phyloP scores from a whole-genome alignment of 2,888 invertebrate genomes.

The Himalopsyche japonica region DNA sequence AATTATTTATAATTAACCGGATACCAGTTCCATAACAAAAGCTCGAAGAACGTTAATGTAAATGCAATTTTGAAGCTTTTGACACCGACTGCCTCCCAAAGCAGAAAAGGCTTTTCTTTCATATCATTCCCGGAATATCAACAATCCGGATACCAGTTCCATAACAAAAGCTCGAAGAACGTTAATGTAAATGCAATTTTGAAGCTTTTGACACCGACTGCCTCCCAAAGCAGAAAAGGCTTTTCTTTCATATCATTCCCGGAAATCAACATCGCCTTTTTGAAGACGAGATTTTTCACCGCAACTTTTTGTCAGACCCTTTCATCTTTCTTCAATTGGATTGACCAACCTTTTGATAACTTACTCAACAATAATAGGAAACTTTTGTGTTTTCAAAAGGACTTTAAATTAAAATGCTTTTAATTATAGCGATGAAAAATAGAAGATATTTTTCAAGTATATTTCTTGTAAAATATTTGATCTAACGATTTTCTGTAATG shows the following conservation, averaged over 20 bases:
- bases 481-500: too few relatives aligned
- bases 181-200: constrained; percentile 13
- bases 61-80: constrained; percentile 11
- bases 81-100: not conserved
- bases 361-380: not conserved
- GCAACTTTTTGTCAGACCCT: not conserved
- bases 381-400: too few relatives aligned
- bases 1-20: constrained; percentile 13
- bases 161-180: not conserved
- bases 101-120: not conserved
- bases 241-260: constrained; percentile 5
- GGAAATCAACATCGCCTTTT: constrained; percentile 14
- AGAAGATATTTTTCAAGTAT: too few relatives aligned
- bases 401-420: too few relatives aligned
- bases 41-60: not conserved
- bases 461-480: too few relatives aligned
- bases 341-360: constrained; percentile 2
- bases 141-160: too few relatives aligned
- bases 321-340: constrained; percentile 17
- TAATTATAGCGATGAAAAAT: too few relatives aligned
- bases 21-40: not conserved
- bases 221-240: not conserved
- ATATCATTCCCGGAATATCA: constrained; percentile 15
- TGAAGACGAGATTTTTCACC: not conserved
- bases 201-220: not conserved